A percentile compares a stretch with the other conserved stretches of the same genome.
phyloP scores from a whole-genome alignment of 2,113 vertebrate species.

The Dinomys branickii region DNA sequence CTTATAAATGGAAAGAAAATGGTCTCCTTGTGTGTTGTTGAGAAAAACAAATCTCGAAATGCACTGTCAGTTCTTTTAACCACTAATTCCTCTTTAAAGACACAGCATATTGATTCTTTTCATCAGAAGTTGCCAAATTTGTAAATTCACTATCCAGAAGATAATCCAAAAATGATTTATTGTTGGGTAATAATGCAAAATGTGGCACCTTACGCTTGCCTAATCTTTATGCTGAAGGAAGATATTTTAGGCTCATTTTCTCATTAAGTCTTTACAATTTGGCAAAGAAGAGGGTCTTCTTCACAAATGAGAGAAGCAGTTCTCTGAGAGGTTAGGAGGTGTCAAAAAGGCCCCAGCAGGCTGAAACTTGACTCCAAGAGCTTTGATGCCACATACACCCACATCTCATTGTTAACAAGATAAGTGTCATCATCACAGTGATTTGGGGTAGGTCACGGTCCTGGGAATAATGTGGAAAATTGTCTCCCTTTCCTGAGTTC shows the following conservation, averaged over 20 bases:
- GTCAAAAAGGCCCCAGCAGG: background rate
- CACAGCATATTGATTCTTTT: conserved; percentile 67
- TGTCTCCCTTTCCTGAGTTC: background rate
- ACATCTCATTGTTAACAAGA: background rate
- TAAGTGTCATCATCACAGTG: background rate
- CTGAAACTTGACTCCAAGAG: background rate
- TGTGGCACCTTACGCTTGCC: background rate
- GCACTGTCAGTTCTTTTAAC: conserved; percentile 61
- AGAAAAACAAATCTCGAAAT: conserved; percentile 70
- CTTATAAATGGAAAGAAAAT: conserved; percentile 74
- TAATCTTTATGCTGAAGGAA: background rate
- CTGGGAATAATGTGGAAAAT: background rate
- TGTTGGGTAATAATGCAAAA: background rate
- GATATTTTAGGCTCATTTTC: background rate
- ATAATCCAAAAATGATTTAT: conserved; percentile 34
- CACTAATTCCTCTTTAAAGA: conserved; percentile 78
- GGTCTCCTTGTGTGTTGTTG: conserved; percentile 49
- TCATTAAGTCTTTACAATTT: background rate
- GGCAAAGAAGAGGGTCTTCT: background rate
- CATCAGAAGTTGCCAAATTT: conserved; percentile 68
- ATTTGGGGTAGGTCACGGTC: background rate
- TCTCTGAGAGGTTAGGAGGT: background rate
- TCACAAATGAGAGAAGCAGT: background rate
- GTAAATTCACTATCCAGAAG: conserved; percentile 29
- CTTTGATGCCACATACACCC: background rate